Evolutionary conservation across 1,140 invertebrate species (phyloP).

Genomic region (Tyrophagus putrescentiae): DNA sequence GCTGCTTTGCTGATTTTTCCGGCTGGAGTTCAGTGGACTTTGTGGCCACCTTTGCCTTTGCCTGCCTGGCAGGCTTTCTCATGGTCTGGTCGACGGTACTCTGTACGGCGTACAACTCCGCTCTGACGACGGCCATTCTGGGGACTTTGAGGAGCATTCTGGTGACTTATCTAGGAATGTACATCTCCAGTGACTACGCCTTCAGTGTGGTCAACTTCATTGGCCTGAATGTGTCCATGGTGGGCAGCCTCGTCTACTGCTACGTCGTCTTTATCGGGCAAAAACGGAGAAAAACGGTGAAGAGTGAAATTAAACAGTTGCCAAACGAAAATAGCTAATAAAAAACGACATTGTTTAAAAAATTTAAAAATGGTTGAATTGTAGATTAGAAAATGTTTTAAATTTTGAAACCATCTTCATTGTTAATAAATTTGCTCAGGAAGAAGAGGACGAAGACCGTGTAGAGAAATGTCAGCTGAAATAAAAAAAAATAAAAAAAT

Average conservation of each 20-base stretch:
- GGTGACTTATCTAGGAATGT: conserved; percentile 61
- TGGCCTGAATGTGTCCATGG: conserved; percentile 75
- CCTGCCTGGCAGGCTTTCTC: conserved; percentile 91
- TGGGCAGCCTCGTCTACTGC: conserved; percentile 45
- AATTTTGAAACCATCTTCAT: too few relatives aligned
- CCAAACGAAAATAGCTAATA: too few relatives aligned
- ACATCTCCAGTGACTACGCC: conserved; percentile 91
- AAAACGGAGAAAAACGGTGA: neutral
- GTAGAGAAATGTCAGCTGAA: too few relatives aligned
- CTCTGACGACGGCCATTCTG: conserved; percentile 93
- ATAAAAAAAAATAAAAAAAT: too few relatives aligned
- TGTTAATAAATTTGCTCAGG: too few relatives aligned
- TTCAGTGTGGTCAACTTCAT: conserved; percentile 84
- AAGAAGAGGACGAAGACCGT: too few relatives aligned
- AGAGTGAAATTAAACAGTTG: neutral
- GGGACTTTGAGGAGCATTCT: conserved; percentile 64
- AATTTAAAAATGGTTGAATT: too few relatives aligned
- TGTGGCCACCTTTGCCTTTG: conserved; percentile 63
- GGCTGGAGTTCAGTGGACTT: conserved; percentile 63
- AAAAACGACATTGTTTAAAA: too few relatives aligned
- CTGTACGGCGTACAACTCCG: conserved; percentile 90
- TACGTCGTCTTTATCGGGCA: conserved; percentile 31
- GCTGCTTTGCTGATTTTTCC: conserved; percentile 46
- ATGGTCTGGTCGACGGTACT: conserved; percentile 85
- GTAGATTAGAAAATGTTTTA: too few relatives aligned